A percentile compares a stretch with the other conserved stretches of the same genome.
These are phyloP conservation scores for Melanostoma mellinum DNA, from an alignment of 2,888 invertebrate species.

Conservation along the genomic window DNA sequence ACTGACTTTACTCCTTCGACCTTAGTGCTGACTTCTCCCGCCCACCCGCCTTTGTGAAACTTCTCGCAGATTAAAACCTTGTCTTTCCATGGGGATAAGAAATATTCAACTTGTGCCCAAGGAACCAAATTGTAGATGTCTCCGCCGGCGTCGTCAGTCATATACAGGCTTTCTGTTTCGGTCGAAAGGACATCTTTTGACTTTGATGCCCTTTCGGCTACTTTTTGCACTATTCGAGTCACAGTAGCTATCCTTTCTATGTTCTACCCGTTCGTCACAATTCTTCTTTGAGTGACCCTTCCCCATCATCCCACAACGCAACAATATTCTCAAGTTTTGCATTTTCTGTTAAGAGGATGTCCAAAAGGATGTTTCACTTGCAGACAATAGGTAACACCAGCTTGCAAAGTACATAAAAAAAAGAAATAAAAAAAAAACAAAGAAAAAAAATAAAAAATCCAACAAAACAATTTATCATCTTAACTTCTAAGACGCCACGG, in stretches of 20 bases:
- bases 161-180: constrained; percentile 8
- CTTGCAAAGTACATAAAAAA: not conserved
- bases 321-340: constrained; percentile 50
- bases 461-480: constrained; percentile 67
- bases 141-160: constrained; percentile 26
- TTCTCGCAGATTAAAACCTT: constrained; percentile 47
- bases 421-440: constrained; percentile 7
- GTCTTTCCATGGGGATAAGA: constrained; percentile 34
- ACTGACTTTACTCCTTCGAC: constrained; percentile 13
- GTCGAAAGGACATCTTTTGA: constrained; percentile 45
- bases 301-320: constrained; percentile 41
- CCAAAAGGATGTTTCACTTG: constrained; percentile 10
- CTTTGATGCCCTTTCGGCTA: constrained; percentile 54
- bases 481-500: constrained; percentile 62
- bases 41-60: not conserved
- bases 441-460: not conserved
- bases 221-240: not conserved
- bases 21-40: not conserved
- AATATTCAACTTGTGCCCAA: constrained; percentile 46
- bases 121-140: constrained; percentile 12
- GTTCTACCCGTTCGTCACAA: constrained; percentile 51
- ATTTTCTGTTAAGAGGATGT: constrained; percentile 21
- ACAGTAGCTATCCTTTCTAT: constrained; percentile 39
- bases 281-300: constrained; percentile 49
- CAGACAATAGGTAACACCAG: constrained; percentile 24